Conservation (phyloP, 2,113 vertebrate species). For the Oceanites oceanicus region DNA sequence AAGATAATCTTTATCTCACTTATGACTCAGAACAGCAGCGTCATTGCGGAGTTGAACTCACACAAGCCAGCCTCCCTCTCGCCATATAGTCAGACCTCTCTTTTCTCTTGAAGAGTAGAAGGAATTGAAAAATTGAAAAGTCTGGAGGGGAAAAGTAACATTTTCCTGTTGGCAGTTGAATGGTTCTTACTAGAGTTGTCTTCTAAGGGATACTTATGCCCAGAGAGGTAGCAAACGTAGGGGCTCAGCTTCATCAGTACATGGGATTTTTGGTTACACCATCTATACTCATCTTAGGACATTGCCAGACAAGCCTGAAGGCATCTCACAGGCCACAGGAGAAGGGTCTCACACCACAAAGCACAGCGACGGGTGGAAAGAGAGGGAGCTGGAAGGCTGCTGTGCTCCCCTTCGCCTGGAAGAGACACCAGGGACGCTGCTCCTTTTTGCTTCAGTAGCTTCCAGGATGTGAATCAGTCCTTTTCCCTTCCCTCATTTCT, state of each 20-base stretch:
- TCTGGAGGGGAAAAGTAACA: neutral
- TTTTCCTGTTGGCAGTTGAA: neutral
- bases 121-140: neutral
- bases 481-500: neutral
- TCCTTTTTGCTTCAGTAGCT: neutral
- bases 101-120: neutral
- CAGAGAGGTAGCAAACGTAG: neutral
- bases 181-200: neutral
- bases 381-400: neutral
- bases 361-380: neutral
- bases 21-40: neutral
- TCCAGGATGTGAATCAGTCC: neutral
- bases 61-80: neutral
- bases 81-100: neutral
- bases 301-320: neutral
- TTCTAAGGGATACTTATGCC: neutral
- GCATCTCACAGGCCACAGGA: neutral
- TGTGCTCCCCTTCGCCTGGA: neutral
- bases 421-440: rapidly evolving
- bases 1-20: neutral
- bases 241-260: neutral
- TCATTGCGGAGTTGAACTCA: neutral
- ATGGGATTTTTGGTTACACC: neutral
- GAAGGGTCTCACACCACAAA: neutral
- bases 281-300: rapidly evolving